Evolutionary conservation across 2,113 vertebrate species (phyloP).

Genomic region (Gulo gulo): DNA sequence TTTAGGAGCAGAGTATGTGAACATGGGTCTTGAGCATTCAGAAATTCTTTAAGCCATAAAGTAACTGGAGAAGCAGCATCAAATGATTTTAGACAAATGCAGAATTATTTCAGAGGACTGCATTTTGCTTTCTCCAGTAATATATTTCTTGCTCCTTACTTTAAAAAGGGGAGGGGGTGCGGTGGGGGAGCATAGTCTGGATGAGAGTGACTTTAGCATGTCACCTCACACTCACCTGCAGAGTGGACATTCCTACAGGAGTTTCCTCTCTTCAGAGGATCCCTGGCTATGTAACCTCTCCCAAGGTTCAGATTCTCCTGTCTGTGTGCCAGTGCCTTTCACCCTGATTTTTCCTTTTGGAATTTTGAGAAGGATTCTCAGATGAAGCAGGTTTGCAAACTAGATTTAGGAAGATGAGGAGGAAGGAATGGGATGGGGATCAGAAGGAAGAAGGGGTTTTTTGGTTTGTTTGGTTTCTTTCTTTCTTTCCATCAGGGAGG

Average conservation of each 20-base stretch:
- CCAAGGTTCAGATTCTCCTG: neutral
- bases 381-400: slow-evolving; percentile 48
- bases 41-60: slow-evolving; percentile 45
- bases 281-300: neutral
- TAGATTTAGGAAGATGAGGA: neutral
- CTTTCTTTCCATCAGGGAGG: neutral
- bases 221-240: neutral
- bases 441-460: neutral
- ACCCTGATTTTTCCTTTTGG: neutral
- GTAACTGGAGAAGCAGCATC: neutral
- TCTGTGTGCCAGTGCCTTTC: slow-evolving; percentile 32
- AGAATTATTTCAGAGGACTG: slow-evolving; percentile 18
- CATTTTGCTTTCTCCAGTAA: neutral
- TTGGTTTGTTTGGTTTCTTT: neutral
- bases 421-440: slow-evolving; percentile 4
- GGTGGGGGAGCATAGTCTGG: neutral
- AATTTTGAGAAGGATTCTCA: slow-evolving; percentile 20
- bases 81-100: slow-evolving; percentile 39
- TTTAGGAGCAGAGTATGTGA: neutral
- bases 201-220: neutral
- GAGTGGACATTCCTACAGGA: neutral
- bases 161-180: too few species aligned
- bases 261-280: neutral
- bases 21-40: slow-evolving; percentile 19
- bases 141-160: neutral